A percentile compares a stretch with the other conserved stretches of the same genome.
Conservation (phyloP, 2,888 invertebrate genomes). For the Cetonia aurata region DNA sequence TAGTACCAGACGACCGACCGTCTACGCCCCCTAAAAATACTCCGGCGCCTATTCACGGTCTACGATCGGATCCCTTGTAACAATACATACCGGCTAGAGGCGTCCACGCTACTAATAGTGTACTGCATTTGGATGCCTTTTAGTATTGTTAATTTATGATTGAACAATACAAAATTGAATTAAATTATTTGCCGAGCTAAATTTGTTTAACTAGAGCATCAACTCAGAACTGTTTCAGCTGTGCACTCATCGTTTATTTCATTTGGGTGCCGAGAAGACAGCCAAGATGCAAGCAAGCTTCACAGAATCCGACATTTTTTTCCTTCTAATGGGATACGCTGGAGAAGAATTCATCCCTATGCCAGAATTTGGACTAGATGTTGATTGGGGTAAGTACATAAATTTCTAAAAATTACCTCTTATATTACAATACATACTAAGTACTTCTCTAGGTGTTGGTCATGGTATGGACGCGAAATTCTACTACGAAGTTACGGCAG, state of each 20-base stretch:
- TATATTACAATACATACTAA: neutral
- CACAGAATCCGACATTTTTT: slow-evolving; percentile 70
- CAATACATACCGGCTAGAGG: too few species aligned
- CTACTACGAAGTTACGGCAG: slow-evolving; percentile 24
- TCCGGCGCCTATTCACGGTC: too few species aligned
- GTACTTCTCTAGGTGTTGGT: slow-evolving; percentile 27
- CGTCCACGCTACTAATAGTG: too few species aligned
- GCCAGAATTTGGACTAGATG: neutral
- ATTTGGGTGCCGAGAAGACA: slow-evolving; percentile 54
- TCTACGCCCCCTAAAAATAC: too few species aligned
- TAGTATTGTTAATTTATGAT: too few species aligned
- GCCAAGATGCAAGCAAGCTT: slow-evolving; percentile 55
- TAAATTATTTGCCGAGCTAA: neutral
- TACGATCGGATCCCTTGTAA: too few species aligned
- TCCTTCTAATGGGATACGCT: slow-evolving; percentile 58
- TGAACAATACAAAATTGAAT: too few species aligned
- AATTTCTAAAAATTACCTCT: neutral
- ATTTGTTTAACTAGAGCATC: too few species aligned
- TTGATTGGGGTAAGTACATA: slow-evolving; percentile 16
- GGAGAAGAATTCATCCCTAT: neutral
- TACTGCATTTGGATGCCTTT: too few species aligned
- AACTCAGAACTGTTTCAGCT: slow-evolving; percentile 59
- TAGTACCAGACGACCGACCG: too few species aligned
- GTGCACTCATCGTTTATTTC: slow-evolving; percentile 67
- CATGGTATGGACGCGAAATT: slow-evolving; percentile 36